Evolutionary conservation across 2,888 invertebrate species (phyloP), one percentile per base, ranked within the genome.

Genomic region (Choreutis nemorana): DNA sequence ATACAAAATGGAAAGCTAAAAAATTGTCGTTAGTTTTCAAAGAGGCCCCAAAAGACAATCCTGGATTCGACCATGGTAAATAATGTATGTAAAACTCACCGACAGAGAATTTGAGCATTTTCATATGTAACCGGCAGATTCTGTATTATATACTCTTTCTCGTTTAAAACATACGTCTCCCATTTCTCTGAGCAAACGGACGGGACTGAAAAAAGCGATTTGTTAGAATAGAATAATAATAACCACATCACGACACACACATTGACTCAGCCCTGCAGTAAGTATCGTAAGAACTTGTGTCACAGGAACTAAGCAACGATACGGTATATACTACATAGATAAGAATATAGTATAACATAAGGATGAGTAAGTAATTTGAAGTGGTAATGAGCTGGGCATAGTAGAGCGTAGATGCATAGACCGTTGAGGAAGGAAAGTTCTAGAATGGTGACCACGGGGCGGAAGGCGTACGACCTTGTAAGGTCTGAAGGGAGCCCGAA

Each of bases 121-220:
- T 80, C 73, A 81, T 81, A 81, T 7, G 41, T 75, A 0, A 75
- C 68, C 0, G 67, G 55, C 4, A 79, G 40, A 12, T 75, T 75
- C 30, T 80, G 77, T 6, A 82, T 53, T 1, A 81, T 35, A 31
- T 75, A 81, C 34, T 81, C 80, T 30, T 52, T 65, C 1, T 62
- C 55, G n/a, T 63, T 55, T 15, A 57, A 56, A 0, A 66, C 29
- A 31, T 73, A 82, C 0, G 70, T 58, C 29, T 78, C 77, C 62
- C 60, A 67, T 21, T 53, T 57, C 1, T 62, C 56, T 0, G 66
- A 47, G 2, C 45, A 49, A 0, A 42, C 26, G 3, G 53, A 44
- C 0, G 78, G 75, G 4, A 68, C 78, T 78, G 48, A 9, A 66
- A 65, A 25, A 10, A 23, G 12, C 10, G 3, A 1, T 11, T 23